Evolutionary conservation across 2,888 invertebrate genomes (phyloP), one percentile per base, ranked within the genome.

Genomic region (Oasisia sp.): DNA sequence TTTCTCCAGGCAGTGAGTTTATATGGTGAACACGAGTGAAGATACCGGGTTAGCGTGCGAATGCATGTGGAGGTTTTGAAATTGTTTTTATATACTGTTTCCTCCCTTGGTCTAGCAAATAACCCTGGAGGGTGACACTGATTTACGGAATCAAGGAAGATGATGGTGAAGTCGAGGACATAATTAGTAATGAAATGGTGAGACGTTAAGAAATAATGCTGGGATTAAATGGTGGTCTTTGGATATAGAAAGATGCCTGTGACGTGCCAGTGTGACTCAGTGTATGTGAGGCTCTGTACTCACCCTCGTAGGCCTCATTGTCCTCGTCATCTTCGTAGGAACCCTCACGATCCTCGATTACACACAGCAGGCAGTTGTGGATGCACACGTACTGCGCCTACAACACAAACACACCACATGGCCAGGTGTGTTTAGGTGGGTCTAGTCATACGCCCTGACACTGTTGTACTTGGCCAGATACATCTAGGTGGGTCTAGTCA

Each of bases 301-400:
- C 27, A 74, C 74, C 74, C 74, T 74, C 74, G 27, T 74, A 74
- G 74, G 74, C 74, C 74, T 74, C 74, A 74, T 74, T 74, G 74
- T 74, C 74, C 27, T 74, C 74, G 27, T 27, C 74, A 0, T 74
- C 74, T 27, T 74, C 27, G 27, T 74, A 27, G 7, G 74, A n/a
- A 7, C n/a, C 74, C 27, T 74, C 74, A 0, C 27, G 74, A 27
- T 27, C 27, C 97, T 99, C 98, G 92, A 99, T 97, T 94, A 99
- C 99, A 95, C 99, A 98, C 95, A 99, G 97, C 92, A 99, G 97
- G 97, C 99, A 99, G 97, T 99, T 99, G 97, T 99, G 99, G 95
- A 99, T 98, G 97, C 99, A 99, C 96, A 99, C 99, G 97, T 99
- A 99, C 97, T 99, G 99, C 97, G 99, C 99, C 97, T 99, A 91